Conservation (phyloP, 2,888 invertebrate genomes). For the Rhodophaea formosa region DNA sequence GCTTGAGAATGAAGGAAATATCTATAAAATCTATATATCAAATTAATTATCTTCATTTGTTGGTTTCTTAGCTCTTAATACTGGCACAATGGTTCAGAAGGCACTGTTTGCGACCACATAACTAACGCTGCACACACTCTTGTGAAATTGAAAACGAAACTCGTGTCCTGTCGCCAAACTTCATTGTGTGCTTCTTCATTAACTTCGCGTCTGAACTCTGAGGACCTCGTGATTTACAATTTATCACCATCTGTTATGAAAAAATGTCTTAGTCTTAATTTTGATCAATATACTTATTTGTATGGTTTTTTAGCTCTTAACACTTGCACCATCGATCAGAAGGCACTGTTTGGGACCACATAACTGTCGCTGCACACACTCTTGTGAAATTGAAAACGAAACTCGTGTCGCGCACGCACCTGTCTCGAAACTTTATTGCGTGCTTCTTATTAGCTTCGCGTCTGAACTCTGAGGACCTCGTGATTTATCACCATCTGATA, state of each 20-base stretch:
- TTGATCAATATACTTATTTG: too few relatives aligned
- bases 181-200: conserved; percentile 48
- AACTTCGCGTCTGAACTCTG: conserved; percentile 39
- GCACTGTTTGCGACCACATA: neutral
- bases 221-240: too few relatives aligned
- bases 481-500: too few relatives aligned
- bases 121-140: neutral
- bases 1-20: too few relatives aligned
- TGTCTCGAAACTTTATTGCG: too few relatives aligned
- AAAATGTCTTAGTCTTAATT: too few relatives aligned
- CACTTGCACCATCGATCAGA: neutral
- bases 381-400: conserved; percentile 37
- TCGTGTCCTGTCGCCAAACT: conserved; percentile 27
- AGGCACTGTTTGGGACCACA: conserved; percentile 3
- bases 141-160: conserved; percentile 38
- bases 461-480: conserved; percentile 25
- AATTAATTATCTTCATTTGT: too few relatives aligned
- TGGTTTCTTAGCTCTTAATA: neutral
- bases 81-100: conserved; percentile 1
- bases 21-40: too few relatives aligned
- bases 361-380: neutral
- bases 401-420: too few relatives aligned
- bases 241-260: too few relatives aligned
- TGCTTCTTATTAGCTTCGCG: conserved; percentile 55
- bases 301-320: neutral